phyloP scores from a whole-genome alignment of 2,888 invertebrate genomes.

The Xylocampa areola region DNA sequence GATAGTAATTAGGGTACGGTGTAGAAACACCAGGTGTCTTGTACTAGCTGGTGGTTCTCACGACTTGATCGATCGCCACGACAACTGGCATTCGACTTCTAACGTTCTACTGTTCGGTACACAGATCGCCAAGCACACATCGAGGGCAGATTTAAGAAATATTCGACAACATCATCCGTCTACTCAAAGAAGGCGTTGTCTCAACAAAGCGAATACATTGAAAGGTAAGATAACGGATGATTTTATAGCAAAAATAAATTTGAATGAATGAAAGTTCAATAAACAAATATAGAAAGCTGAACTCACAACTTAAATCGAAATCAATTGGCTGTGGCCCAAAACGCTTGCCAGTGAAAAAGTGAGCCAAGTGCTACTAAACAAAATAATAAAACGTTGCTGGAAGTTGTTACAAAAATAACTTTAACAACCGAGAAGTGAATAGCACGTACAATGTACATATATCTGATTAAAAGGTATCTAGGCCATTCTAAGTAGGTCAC shows the following conservation, averaged over 20 bases:
- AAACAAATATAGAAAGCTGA: constrained; percentile 14
- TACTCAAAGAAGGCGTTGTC: constrained; percentile 87
- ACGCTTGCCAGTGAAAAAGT: background rate
- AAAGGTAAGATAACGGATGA: constrained; percentile 72
- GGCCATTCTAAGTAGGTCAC: constrained; percentile 31
- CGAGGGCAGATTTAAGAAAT: constrained; percentile 87
- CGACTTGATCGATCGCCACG: constrained; percentile 70
- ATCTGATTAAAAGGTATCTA: constrained; percentile 25
- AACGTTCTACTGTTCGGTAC: constrained; percentile 64
- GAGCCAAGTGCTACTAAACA: constrained; percentile 1
- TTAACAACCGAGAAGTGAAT: constrained; percentile 10
- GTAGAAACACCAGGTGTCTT: constrained; percentile 59
- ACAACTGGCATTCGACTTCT: constrained; percentile 61
- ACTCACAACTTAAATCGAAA: constrained; percentile 19
- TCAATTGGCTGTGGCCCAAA: constrained; percentile 18
- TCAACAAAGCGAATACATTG: constrained; percentile 85
- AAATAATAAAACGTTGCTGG: constrained; percentile 7
- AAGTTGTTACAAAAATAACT: constrained; percentile 20
- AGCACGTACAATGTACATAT: constrained; percentile 1
- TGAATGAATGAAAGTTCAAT: constrained; percentile 9
- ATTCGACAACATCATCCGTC: constrained; percentile 86
- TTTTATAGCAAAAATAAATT: background rate
- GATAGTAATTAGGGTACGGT: constrained; percentile 35
- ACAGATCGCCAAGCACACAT: constrained; percentile 86
- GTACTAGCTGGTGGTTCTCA: constrained; percentile 69